These are phyloP conservation scores for Cryptocephalus moraei DNA, from an alignment of 2,888 invertebrate species.

Conservation along the genomic window DNA sequence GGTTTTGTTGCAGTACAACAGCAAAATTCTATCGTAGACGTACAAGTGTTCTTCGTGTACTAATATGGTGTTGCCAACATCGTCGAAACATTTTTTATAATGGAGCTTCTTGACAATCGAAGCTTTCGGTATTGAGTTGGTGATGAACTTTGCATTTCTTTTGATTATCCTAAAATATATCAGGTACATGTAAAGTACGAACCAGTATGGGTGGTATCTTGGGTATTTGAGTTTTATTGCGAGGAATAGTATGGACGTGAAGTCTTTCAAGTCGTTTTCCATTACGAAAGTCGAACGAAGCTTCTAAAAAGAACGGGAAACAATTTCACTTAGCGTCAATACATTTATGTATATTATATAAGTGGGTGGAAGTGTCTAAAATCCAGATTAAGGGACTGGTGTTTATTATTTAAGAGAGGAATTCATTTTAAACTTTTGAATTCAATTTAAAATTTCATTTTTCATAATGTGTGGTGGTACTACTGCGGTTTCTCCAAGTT, in stretches of 20 bases:
- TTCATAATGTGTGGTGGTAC: too few species aligned
- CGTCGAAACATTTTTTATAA: conserved; percentile 15
- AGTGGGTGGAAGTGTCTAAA: not conserved
- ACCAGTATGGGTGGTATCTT: conserved; percentile 26
- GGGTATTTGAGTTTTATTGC: conserved; percentile 17
- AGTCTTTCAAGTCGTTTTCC: too few species aligned
- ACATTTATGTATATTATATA: not conserved
- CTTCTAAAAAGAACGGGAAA: too few species aligned
- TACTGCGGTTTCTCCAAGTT: too few species aligned
- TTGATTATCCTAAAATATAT: conserved; percentile 25
- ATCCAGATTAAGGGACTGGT: too few species aligned
- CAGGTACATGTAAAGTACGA: conserved; percentile 29
- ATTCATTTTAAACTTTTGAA: too few species aligned
- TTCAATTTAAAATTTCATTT: too few species aligned
- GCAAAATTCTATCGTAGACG: conserved; percentile 15
- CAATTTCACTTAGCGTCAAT: not conserved
- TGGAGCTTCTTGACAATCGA: conserved; percentile 10
- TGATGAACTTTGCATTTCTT: conserved; percentile 17
- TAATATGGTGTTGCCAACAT: conserved; percentile 26
- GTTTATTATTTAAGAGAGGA: too few species aligned
- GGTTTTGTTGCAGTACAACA: conserved; percentile 10
- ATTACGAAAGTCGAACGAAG: too few species aligned
- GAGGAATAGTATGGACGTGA: conserved; percentile 4
- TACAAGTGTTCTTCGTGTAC: conserved; percentile 20
- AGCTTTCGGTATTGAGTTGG: conserved; percentile 17